phyloP scores from a whole-genome alignment of 1,140 invertebrate genomes.

The Drosophila repleta region DNA sequence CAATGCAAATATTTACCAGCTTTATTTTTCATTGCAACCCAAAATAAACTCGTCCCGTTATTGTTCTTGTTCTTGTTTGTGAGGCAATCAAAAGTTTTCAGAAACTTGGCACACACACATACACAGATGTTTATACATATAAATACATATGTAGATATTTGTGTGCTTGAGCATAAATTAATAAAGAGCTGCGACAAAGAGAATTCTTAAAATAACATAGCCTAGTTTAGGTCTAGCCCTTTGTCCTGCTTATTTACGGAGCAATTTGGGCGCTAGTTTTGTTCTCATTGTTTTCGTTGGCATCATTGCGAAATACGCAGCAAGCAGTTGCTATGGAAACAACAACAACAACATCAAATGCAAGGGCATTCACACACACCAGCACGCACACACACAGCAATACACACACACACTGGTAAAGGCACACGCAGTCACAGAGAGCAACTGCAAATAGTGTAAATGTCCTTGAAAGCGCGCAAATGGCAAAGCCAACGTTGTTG shows the following conservation, averaged over 20 bases:
- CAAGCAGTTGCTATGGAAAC: slow-evolving; percentile 26
- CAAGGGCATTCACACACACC: slow-evolving; percentile 55
- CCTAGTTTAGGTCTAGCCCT: slow-evolving; percentile 22
- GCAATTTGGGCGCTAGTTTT: slow-evolving; percentile 51
- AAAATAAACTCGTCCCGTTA: not conserved
- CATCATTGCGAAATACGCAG: slow-evolving; percentile 40
- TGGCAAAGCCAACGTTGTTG: slow-evolving; percentile 62
- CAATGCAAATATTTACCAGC: slow-evolving; percentile 40
- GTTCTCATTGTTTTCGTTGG: slow-evolving; percentile 27
- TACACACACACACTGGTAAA: slow-evolving; percentile 16
- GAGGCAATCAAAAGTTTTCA: slow-evolving; percentile 53
- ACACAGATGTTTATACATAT: no score
- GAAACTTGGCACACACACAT: not conserved
- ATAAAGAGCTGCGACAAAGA: slow-evolving; percentile 47
- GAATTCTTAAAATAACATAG: slow-evolving; percentile 50
- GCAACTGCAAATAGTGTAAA: slow-evolving; percentile 73
- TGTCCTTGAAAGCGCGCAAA: slow-evolving; percentile 71
- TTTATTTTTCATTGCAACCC: slow-evolving; percentile 35
- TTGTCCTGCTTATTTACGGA: slow-evolving; percentile 62
- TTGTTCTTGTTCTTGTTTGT: slow-evolving; percentile 15
- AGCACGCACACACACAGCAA: not conserved
- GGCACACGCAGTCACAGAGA: slow-evolving; percentile 42
- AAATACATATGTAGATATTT: not conserved
- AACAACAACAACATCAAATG: slow-evolving; percentile 38
- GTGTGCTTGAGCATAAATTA: slow-evolving; percentile 1